A percentile compares a stretch with the other conserved stretches of the same genome.
phyloP scores from a whole-genome alignment of 2,888 invertebrate species.

The Eugnorisma glareosa region DNA sequence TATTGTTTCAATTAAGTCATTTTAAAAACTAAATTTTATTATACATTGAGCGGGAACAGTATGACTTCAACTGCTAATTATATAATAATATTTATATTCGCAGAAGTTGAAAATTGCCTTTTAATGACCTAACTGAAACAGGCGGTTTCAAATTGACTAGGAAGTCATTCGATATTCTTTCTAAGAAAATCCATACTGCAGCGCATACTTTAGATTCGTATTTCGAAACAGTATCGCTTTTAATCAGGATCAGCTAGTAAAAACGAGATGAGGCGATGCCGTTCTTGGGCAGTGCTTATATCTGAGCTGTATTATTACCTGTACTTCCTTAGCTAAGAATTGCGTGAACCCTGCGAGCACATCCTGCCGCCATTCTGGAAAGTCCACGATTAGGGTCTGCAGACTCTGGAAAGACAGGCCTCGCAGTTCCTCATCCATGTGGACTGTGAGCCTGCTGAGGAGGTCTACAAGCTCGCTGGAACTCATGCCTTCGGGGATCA shows the following conservation, averaged over 20 bases:
- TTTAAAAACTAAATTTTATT: background rate
- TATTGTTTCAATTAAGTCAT: background rate
- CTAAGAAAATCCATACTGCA: background rate
- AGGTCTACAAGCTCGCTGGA: constrained; percentile 98
- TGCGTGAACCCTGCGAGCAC: constrained; percentile 98
- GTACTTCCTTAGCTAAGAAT: constrained; percentile 97
- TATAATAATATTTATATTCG: too few species aligned
- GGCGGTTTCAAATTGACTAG: background rate
- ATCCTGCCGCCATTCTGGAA: constrained; percentile 99
- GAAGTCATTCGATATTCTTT: background rate
- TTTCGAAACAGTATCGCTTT: background rate
- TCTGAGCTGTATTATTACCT: constrained; percentile 75
- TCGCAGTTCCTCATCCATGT: constrained; percentile 99
- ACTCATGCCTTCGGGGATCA: constrained; percentile 99
- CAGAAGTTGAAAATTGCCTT: background rate
- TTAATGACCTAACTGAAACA: background rate
- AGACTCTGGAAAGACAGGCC: constrained; percentile 98
- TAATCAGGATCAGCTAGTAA: background rate
- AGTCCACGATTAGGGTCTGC: constrained; percentile 98
- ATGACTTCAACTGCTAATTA: background rate
- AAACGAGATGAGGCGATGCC: background rate
- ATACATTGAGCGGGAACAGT: background rate
- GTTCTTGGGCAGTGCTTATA: background rate
- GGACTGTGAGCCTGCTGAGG: constrained; percentile 97
- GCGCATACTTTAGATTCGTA: background rate